Conservation (phyloP, 1,140 invertebrate species). For the Oncopeltus fasciatus region DNA sequence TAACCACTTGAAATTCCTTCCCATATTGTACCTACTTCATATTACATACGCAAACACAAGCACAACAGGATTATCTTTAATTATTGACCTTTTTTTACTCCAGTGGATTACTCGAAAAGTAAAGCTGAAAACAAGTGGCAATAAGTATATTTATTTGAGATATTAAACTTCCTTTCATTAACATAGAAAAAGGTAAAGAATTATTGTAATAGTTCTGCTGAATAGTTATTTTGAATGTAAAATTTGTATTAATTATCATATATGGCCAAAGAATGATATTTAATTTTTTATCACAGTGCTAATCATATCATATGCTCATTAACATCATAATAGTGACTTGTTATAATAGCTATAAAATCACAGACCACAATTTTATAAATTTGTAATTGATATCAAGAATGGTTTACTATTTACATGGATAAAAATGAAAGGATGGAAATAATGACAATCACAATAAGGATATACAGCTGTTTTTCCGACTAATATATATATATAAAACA, state of each 20-base stretch:
- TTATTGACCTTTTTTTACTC: too few relatives aligned
- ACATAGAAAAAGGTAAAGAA: too few relatives aligned
- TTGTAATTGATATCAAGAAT: neutral
- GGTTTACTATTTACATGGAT: neutral
- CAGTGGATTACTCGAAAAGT: too few relatives aligned
- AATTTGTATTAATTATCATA: neutral
- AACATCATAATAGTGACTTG: neutral
- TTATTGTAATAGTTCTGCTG: too few relatives aligned
- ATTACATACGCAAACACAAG: too few relatives aligned
- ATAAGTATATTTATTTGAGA: too few relatives aligned
- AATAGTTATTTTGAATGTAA: too few relatives aligned
- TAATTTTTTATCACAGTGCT: neutral
- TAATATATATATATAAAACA: neutral
- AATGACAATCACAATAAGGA: neutral
- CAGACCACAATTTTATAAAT: neutral
- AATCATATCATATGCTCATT: constrained; percentile 5
- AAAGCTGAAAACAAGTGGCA: too few relatives aligned
- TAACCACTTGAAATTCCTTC: too few relatives aligned
- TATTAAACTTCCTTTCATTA: too few relatives aligned
- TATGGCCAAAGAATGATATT: neutral
- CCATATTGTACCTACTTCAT: too few relatives aligned
- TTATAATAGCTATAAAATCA: neutral
- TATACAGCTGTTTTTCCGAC: neutral
- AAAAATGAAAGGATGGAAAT: neutral
- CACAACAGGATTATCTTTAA: too few relatives aligned